These are phyloP conservation scores for Helicorthomorpha holstii DNA, from an alignment of 1,140 invertebrate species.

Conservation along the genomic window DNA sequence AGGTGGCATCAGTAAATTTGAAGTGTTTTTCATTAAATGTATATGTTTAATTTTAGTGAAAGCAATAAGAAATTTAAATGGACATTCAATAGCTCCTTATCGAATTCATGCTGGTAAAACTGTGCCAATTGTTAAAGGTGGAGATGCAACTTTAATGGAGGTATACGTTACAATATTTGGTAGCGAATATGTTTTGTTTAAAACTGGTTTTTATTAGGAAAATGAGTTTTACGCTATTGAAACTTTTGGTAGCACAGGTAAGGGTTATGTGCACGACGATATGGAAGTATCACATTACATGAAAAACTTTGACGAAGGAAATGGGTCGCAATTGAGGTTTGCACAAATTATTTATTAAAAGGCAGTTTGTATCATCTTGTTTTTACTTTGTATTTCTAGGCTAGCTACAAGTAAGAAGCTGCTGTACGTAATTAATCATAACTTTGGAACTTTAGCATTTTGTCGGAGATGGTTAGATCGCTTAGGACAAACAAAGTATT, in stretches of 20 bases:
- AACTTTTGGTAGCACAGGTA: slow-evolving; percentile 97
- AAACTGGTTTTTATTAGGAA: slow-evolving; percentile 33
- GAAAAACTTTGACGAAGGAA: slow-evolving; percentile 94
- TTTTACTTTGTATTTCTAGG: slow-evolving; percentile 29
- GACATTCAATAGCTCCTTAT: slow-evolving; percentile 94
- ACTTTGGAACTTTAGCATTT: slow-evolving; percentile 96
- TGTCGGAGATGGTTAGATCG: slow-evolving; percentile 98
- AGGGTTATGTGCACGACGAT: slow-evolving; percentile 92
- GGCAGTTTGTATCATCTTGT: slow-evolving; percentile 1
- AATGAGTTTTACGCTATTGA: slow-evolving; percentile 99
- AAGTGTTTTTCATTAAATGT: background rate
- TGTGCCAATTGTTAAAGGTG: slow-evolving; percentile 97
- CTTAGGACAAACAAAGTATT: slow-evolving; percentile 88
- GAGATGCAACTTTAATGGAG: slow-evolving; percentile 94
- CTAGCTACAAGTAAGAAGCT: slow-evolving; percentile 82
- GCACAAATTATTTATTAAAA: slow-evolving; percentile 1
- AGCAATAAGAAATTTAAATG: slow-evolving; percentile 94
- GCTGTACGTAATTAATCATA: slow-evolving; percentile 88
- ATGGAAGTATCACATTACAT: slow-evolving; percentile 99
- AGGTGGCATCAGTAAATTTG: background rate
- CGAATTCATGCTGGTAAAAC: slow-evolving; percentile 98
- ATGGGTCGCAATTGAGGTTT: slow-evolving; percentile 59
- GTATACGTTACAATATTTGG: slow-evolving; percentile 15
- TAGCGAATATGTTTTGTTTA: background rate
- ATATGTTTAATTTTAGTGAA: slow-evolving; percentile 42